Percentiles rank a stretch among this genome's conserved stretches.
Conservation (phyloP, 2,113 vertebrate genomes). For the Gadus macrocephalus region DNA sequence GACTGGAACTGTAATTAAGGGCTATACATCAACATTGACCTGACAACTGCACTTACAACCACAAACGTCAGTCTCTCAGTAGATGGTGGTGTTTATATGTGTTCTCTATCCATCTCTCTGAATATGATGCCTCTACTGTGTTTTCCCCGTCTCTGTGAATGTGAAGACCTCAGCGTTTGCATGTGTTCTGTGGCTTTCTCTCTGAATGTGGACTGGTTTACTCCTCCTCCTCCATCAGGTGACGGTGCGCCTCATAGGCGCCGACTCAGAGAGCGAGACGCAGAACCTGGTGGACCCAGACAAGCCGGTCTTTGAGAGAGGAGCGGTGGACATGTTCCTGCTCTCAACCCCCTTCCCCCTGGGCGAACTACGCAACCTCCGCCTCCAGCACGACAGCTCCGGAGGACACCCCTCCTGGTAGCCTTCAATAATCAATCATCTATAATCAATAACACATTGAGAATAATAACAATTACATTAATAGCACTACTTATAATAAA, state of each 20-base stretch:
- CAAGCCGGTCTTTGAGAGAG: slow-evolving; percentile 74
- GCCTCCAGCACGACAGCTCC: slow-evolving; percentile 78
- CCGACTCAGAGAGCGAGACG: slow-evolving; percentile 67
- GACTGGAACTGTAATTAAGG: too few relatives aligned
- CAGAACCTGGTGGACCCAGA: slow-evolving; percentile 71
- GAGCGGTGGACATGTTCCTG: slow-evolving; percentile 77
- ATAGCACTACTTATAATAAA: too few relatives aligned
- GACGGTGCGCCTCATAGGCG: slow-evolving; percentile 69
- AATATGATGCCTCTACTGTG: too few relatives aligned
- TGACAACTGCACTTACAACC: too few relatives aligned
- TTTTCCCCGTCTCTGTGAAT: too few relatives aligned
- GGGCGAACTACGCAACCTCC: slow-evolving; percentile 71
- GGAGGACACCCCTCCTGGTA: slow-evolving; percentile 77
- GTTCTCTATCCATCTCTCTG: too few relatives aligned
- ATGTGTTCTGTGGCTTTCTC: neutral
- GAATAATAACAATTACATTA: neutral
- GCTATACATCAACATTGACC: too few relatives aligned
- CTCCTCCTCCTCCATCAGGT: slow-evolving; percentile 60
- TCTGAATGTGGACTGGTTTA: neutral
- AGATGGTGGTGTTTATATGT: too few relatives aligned
- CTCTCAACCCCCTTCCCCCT: slow-evolving; percentile 68
- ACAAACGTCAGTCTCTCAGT: too few relatives aligned
- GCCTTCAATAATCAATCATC: neutral
- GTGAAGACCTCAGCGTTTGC: too few relatives aligned
- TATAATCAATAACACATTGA: neutral